phyloP scores from a whole-genome alignment of 2,113 vertebrate genomes.

The Cricetomys ansorgei region DNA sequence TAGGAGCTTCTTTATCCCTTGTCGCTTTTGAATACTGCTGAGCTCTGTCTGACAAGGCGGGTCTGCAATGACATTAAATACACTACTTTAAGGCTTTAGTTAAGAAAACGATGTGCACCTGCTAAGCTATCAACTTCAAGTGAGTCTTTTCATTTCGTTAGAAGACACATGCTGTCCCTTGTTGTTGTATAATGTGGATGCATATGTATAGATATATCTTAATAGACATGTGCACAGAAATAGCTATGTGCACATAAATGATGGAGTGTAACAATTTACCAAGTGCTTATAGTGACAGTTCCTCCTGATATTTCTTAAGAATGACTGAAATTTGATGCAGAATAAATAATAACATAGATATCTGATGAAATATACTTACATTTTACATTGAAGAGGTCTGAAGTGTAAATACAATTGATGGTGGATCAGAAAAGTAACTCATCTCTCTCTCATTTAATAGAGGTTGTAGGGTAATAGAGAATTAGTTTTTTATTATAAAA shows the following conservation, averaged over 20 bases:
- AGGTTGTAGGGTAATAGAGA: background rate
- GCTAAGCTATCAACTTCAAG: background rate
- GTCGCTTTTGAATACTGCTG: slow-evolving; percentile 92
- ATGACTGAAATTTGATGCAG: background rate
- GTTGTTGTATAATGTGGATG: background rate
- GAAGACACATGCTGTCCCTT: rapidly evolving
- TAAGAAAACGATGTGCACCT: slow-evolving; percentile 2
- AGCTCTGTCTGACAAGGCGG: slow-evolving; percentile 96
- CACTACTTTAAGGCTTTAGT: slow-evolving; percentile 59
- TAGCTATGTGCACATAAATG: background rate
- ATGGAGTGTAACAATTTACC: background rate
- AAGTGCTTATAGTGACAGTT: background rate
- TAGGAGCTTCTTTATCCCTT: slow-evolving; percentile 92
- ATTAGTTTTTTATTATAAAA: background rate
- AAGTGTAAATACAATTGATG: background rate
- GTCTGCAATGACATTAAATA: slow-evolving; percentile 88
- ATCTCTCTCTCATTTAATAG: background rate
- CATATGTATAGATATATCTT: no score
- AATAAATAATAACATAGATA: background rate
- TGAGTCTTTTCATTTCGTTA: background rate
- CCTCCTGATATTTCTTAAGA: background rate
- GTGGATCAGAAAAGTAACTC: background rate
- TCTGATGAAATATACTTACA: background rate
- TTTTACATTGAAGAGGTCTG: background rate
- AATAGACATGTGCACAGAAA: background rate